These are phyloP conservation scores for Pteromalus puparum DNA, from an alignment of 1,140 invertebrate species.

Conservation along the genomic window DNA sequence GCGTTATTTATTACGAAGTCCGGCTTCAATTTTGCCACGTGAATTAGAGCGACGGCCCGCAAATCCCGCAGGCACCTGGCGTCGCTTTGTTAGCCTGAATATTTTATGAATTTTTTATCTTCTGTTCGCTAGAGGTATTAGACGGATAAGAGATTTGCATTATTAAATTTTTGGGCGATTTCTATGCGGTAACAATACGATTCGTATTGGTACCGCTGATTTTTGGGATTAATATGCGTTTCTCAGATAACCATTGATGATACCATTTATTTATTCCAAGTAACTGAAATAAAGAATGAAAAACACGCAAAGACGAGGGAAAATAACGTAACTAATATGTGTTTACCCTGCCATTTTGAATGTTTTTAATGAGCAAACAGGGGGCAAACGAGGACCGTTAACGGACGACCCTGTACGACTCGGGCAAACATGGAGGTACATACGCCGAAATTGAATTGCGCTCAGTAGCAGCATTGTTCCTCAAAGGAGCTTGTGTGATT, in stretches of 20 bases:
- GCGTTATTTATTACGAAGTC: constrained; percentile 39
- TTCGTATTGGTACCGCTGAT: too few species aligned
- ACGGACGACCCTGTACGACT: background rate
- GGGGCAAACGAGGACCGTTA: background rate
- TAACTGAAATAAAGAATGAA: too few species aligned
- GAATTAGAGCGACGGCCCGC: background rate
- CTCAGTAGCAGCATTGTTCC: background rate
- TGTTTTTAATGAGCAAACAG: background rate
- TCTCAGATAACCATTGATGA: too few species aligned
- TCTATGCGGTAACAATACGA: too few species aligned
- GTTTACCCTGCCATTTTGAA: background rate
- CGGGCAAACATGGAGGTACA: background rate
- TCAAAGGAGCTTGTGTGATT: background rate
- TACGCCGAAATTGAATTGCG: background rate
- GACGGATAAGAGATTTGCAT: too few species aligned
- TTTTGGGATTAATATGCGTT: too few species aligned
- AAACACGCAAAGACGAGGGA: too few species aligned
- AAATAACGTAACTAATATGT: background rate
- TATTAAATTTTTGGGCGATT: too few species aligned
- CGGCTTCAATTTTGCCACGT: background rate
- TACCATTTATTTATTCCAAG: too few species aligned
- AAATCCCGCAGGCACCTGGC: background rate
- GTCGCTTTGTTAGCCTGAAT: background rate
- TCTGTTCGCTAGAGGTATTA: background rate
- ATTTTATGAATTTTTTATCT: background rate